These are phyloP conservation scores for Anagyrus pseudococci DNA, from an alignment of 2,888 invertebrate species.

Conservation along the genomic window DNA sequence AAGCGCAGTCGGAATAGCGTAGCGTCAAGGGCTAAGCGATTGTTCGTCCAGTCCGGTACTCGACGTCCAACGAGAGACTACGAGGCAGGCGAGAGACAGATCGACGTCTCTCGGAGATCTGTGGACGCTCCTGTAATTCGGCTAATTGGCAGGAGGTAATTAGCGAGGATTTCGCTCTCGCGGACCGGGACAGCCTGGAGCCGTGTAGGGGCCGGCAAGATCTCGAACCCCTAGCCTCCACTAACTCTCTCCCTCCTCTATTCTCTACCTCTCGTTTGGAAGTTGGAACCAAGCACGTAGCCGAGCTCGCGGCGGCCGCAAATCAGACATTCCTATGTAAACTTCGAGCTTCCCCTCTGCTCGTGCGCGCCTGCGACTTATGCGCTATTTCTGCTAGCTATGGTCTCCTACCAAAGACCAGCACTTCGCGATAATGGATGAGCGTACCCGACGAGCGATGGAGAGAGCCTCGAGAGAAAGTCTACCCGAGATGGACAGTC, in stretches of 20 bases:
- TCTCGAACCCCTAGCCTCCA: too few species aligned
- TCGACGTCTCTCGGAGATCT: slow-evolving; percentile 3
- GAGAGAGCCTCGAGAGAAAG: too few species aligned
- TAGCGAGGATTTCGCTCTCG: slow-evolving; percentile 51
- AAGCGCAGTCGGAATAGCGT: too few species aligned
- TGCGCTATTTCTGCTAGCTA: slow-evolving; percentile 13
- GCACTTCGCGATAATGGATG: slow-evolving; percentile 22
- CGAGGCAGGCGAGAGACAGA: not conserved
- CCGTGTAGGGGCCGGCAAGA: too few species aligned
- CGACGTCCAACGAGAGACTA: too few species aligned
- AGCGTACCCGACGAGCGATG: slow-evolving; percentile 1
- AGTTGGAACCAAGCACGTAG: too few species aligned
- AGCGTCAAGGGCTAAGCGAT: too few species aligned
- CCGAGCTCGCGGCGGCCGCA: slow-evolving; percentile 37
- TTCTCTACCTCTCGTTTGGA: too few species aligned
- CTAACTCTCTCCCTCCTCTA: too few species aligned
- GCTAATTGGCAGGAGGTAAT: slow-evolving; percentile 51
- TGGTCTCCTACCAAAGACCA: not conserved
- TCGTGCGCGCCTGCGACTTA: slow-evolving; percentile 38
- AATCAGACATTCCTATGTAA: slow-evolving; percentile 58
- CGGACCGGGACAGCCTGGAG: slow-evolving; percentile 22
- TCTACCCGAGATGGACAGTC: too few species aligned
- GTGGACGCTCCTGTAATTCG: slow-evolving; percentile 39
- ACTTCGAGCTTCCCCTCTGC: slow-evolving; percentile 43
- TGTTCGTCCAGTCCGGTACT: too few species aligned